phyloP scores from a whole-genome alignment of 2,797 vertebrate species.

The Kryptolebias ocellatus region DNA sequence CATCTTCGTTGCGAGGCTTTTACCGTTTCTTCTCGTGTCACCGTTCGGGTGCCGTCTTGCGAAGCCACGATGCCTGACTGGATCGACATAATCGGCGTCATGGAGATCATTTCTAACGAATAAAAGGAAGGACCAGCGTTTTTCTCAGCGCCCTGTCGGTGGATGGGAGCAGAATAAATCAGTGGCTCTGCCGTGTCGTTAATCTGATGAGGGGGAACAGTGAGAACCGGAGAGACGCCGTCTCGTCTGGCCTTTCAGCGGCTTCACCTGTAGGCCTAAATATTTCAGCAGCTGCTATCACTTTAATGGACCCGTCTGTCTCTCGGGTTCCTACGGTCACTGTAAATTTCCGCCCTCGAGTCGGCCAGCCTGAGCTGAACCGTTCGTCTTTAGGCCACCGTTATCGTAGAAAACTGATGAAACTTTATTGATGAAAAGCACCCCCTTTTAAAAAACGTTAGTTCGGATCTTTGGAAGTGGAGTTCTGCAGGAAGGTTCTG shows the following conservation, averaged over 20 bases:
- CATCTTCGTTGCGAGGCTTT: too few relatives aligned
- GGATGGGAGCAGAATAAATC: slow-evolving; percentile 5
- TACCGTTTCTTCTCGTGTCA: neutral
- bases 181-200: slow-evolving; percentile 7
- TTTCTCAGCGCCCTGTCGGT: neutral
- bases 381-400: neutral
- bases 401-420: neutral
- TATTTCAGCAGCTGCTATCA: slow-evolving; percentile 68
- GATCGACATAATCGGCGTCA: too few relatives aligned
- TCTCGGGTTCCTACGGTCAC: slow-evolving; percentile 40
- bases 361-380: neutral
- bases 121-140: neutral
- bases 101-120: too few relatives aligned
- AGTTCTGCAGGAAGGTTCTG: too few relatives aligned
- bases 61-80: too few relatives aligned
- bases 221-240: slow-evolving; percentile 32
- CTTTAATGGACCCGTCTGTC: slow-evolving; percentile 55
- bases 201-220: neutral
- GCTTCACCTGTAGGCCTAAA: slow-evolving; percentile 60
- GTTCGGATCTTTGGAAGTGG: too few relatives aligned
- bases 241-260: slow-evolving; percentile 32
- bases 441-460: too few relatives aligned
- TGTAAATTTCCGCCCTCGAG: slow-evolving; percentile 19
- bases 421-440: neutral
- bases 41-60: neutral